Base-by-base conservation (phyloP, 2,888 invertebrate genomes). In the Xylota sylvarum region DNA sequence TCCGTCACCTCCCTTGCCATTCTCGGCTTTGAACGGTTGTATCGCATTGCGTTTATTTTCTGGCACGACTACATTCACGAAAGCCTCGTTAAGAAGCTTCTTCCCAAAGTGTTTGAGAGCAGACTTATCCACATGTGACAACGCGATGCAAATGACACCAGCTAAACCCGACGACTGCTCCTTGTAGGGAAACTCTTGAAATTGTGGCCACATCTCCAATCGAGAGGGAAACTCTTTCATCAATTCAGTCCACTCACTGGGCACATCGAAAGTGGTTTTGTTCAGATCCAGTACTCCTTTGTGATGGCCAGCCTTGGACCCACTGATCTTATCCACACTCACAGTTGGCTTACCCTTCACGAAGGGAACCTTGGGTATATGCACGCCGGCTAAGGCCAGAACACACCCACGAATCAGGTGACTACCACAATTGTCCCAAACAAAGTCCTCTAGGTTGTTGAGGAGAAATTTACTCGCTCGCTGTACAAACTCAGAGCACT, bases 391-490 rank as follows among this genome's bases (percentile, higher is more conserved):
- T 0, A 97, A 92, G 89, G 95, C 95, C 90, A 95, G 94, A n/a
- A 97, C 91, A 1, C 95, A 95, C 9, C 96, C 95, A 64, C 97
- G 94, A 87, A 97, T 93, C 5, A 97, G 94, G 89, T 96, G 96
- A 92, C 95, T 97, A 0, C 96, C 97, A 88, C 96, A 96, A 0
- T 93, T 93, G 90, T 97, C 96, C 94, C 95, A 95, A 0, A 96
- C 94, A 89, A 96, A 97, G 90, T 97, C 97, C 90, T 97, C 97
- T 78, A 97, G 93, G 93, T 97, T 97, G 91, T 97, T 97, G 0
- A 97, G 91, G 23, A 96, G 93, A 91, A 96, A 97, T 92, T 95
- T 96, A 80, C 95, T 94, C 4, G 96, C 93, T 91, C 96, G 96
- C 12, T 96, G 87, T 0, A 96, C 94, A 90, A 96, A 96, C 10